Evolutionary conservation across 2,797 vertebrate genomes (phyloP), one percentile per base, ranked within the genome.

Genomic region (Manis javanica): DNA sequence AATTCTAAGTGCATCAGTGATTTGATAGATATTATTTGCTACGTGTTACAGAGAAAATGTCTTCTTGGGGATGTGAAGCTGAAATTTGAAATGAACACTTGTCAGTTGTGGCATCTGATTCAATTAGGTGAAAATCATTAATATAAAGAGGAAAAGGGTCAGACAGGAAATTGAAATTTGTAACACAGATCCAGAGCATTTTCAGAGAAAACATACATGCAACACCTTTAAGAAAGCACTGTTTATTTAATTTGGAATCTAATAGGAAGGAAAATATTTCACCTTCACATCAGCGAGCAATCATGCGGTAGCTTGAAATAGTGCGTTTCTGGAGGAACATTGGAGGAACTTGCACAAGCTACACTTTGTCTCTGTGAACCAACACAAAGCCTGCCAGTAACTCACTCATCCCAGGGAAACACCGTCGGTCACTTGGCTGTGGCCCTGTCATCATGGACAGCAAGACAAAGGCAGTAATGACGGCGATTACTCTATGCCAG

Each of bases 21-120:
- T 96, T 97, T 98, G 97, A 98, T 96, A 97, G 97, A 98, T 98
- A 98, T 4, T 16, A 91, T 97, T 98, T 97, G 75, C 95, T 93
- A 96, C 98, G 90, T 87, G 93, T 95, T 98, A 94, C 96, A 69
- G 87, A 97, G 96, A 97, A 97, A 96, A 96, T 59, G 88, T 74
- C 87, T 95, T 97, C 87, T 85, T 95, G 78, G 79, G 96, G 84
- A 97, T 82, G 61, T 31, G 90, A 83, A 94, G 71, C 94, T 97
- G 95, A 97, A 90, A 96, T 97, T 96, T 94, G 94, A 92, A 98
- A 97, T 68, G 87, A 97, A 86, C 24, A 51, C 87, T 71, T 96
- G 90, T 96, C 96, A 34, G 37, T 96, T 96, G 92, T 91, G 87
- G 95, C 91, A 96, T 90, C 91, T 13, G 57, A 97, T 97, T 97